These are phyloP conservation scores for Sinodicranocentrus sp. DNA, from an alignment of 2,888 invertebrate genomes.

Conservation along the genomic window DNA sequence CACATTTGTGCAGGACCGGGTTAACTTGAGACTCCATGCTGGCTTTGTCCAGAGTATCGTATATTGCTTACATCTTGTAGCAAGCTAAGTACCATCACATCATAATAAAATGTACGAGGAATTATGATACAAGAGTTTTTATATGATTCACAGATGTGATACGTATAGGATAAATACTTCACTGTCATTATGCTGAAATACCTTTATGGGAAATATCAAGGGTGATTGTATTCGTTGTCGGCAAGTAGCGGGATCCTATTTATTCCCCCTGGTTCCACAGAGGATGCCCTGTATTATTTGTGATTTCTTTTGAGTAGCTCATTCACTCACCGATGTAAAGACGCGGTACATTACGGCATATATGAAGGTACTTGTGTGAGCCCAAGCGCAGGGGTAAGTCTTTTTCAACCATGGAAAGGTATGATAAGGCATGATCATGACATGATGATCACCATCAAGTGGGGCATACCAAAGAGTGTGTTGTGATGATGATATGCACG, in stretches of 20 bases:
- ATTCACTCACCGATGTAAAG: slow-evolving; percentile 30
- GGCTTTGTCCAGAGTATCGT: not conserved
- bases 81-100: not conserved
- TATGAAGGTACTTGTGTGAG: slow-evolving; percentile 29
- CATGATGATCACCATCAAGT: not conserved
- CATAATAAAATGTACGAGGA: not conserved
- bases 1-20: not conserved
- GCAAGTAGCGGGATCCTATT: slow-evolving; percentile 1
- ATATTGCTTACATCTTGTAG: too few species aligned
- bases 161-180: not conserved
- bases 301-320: slow-evolving; percentile 46
- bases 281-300: not conserved
- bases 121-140: not conserved
- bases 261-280: slow-evolving; percentile 14
- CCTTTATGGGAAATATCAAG: not conserved
- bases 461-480: too few species aligned
- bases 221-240: not conserved
- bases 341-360: not conserved
- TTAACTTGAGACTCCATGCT: not conserved
- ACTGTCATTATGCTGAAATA: not conserved
- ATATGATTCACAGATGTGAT: not conserved
- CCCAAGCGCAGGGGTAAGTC: slow-evolving; percentile 26
- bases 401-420: slow-evolving; percentile 18
- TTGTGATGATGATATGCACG: slow-evolving; percentile 8
- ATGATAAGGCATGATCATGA: slow-evolving; percentile 41